A percentile compares a stretch with the other conserved stretches of the same genome.
Evolutionary conservation across 2,888 invertebrate species (phyloP).

Genomic region (Chrysomela aeneicollis): DNA sequence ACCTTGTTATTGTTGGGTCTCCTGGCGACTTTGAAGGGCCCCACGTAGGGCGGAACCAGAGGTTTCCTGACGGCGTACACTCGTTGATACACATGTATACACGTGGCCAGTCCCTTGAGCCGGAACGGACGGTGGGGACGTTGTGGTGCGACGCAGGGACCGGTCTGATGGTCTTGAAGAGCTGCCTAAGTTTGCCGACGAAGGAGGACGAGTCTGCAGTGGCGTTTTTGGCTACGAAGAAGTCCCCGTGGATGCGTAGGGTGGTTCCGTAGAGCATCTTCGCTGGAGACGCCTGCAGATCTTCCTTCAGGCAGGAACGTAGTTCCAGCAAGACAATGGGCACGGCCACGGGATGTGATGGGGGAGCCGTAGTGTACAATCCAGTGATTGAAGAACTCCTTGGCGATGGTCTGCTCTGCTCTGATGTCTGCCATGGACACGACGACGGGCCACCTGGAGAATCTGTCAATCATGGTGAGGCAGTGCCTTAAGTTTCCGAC

Average conservation of each 20-base stretch:
- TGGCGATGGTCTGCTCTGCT: slow-evolving; percentile 44
- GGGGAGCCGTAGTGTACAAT: slow-evolving; percentile 59
- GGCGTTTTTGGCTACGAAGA: slow-evolving; percentile 2
- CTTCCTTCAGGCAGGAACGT: slow-evolving; percentile 21
- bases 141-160: too few relatives aligned
- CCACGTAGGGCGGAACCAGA: slow-evolving; percentile 15
- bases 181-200: background rate
- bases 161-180: too few relatives aligned
- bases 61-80: background rate
- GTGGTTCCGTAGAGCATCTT: slow-evolving; percentile 12
- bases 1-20: slow-evolving; percentile 14
- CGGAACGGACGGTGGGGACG: too few relatives aligned
- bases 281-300: slow-evolving; percentile 15
- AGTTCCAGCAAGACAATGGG: slow-evolving; percentile 24
- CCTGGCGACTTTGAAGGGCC: slow-evolving; percentile 8
- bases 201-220: background rate
- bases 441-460: slow-evolving; percentile 37
- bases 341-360: slow-evolving; percentile 3
- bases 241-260: slow-evolving; percentile 15
- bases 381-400: slow-evolving; percentile 55
- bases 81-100: slow-evolving; percentile 1
- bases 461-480: too few relatives aligned
- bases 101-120: too few relatives aligned
- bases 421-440: slow-evolving; percentile 28
- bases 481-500: slow-evolving; percentile 31